A percentile compares a stretch with the other conserved stretches of the same genome.
Conservation (phyloP, 1,140 invertebrate genomes). For the Eurosta solidaginis region DNA sequence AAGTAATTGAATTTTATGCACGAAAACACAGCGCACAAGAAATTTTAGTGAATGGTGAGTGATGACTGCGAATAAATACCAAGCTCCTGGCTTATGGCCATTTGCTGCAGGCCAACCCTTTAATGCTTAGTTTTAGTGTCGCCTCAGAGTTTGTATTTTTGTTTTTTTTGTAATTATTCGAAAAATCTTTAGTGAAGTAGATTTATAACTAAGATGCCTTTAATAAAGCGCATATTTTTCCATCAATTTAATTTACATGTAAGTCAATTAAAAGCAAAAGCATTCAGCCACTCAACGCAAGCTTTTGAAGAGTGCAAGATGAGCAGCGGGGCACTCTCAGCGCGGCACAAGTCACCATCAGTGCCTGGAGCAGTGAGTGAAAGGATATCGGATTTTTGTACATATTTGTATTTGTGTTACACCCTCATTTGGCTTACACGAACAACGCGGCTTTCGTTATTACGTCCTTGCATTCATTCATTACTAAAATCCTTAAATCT, state of each 20-base stretch:
- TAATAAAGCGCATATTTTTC: conserved; percentile 26
- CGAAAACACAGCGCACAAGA: background rate
- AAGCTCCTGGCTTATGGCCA: no score
- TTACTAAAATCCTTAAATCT: conserved; percentile 5
- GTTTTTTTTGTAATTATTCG: background rate
- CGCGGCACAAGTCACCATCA: no score
- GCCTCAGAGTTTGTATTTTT: background rate
- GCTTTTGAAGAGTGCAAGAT: background rate
- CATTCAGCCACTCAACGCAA: background rate
- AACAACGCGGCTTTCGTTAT: background rate
- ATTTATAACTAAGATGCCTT: conserved; percentile 11
- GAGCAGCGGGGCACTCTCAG: background rate
- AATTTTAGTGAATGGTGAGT: background rate
- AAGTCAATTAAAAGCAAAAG: background rate
- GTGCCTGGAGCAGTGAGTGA: no score
- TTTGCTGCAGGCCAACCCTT: background rate
- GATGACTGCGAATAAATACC: background rate
- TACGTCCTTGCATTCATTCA: background rate
- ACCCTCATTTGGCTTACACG: conserved; percentile 21
- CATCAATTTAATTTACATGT: conserved; percentile 28
- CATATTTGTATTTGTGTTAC: background rate
- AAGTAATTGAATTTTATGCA: conserved; percentile 28
- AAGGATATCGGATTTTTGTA: no score
- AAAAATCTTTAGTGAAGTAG: background rate
- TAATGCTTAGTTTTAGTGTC: background rate